Evolutionary conservation across 2,888 invertebrate genomes (phyloP), one percentile per base, ranked within the genome.

Genomic region (Spilarctia lutea): DNA sequence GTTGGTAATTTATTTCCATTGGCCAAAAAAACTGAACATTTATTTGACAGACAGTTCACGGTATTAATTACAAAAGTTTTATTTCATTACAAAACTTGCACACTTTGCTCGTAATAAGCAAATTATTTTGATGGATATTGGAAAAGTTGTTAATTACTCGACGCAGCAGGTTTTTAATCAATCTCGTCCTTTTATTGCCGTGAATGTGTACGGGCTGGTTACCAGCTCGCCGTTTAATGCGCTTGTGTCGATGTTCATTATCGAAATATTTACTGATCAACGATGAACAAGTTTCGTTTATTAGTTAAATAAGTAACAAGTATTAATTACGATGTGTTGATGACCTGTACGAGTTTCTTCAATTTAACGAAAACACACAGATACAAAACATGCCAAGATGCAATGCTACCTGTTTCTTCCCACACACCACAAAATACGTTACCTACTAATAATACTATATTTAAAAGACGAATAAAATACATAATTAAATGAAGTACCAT

Each of bases 61-160:
- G 79, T 79, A 85, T 85, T 85, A 81, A 85, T 85, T 85, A 83
- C 69, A 76, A 80, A 85, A 85, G 82, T 85, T 85, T 78, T 67
- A 83, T 78, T 85, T 82, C 68, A 80, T 83, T 76, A 82, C 79
- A 75, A 80, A 85, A 85, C 78, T 84, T 80, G 75, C 81, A 76
- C 79, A 76, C 77, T 85, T 82, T 76, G 83, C 75, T 81, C 72
- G 76, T 77, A 75, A 69, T 76, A 76, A 76, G 56, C 72, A 82
- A 81, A 83, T 83, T 73, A 80, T 85, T 82, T 74, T 81, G 79
- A 79, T 65, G 78, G 76, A 83, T 85, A 83, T 85, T 85, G 83
- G 79, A 74, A 80, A 85, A 85, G 79, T 84, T 84, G 70, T 24
- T 69, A 71, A 71, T 71, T 63, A 63, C 30, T 63, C 63, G 75